Conservation (phyloP, 2,797 vertebrate species). For the Paguma larvata region DNA sequence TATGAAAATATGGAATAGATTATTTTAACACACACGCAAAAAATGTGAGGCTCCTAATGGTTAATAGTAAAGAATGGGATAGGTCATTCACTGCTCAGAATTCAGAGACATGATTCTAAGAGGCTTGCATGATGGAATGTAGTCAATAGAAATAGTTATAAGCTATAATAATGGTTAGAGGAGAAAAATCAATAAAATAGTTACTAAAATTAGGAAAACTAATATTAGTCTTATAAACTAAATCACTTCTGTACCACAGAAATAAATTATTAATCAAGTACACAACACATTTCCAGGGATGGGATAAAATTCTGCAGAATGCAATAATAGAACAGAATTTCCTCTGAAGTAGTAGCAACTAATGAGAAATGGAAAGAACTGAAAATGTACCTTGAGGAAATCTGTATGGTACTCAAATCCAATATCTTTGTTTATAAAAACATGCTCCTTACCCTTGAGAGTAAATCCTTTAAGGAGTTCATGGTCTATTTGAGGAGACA, state of each 20-base stretch:
- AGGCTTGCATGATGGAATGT: not conserved
- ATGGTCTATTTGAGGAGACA: not conserved
- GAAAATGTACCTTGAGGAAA: not conserved
- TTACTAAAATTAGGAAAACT: conserved; percentile 17
- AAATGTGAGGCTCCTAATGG: not conserved
- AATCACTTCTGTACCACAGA: not conserved
- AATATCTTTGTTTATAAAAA: conserved; percentile 51
- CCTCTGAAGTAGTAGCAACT: not conserved
- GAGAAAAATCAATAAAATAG: not conserved
- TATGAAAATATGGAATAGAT: conserved; percentile 15
- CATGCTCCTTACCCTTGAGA: not conserved
- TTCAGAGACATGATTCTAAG: not conserved
- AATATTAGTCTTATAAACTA: conserved; percentile 50
- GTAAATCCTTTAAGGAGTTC: not conserved
- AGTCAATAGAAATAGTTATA: not conserved
- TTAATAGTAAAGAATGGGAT: not conserved
- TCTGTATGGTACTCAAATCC: not conserved
- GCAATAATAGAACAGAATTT: not conserved
- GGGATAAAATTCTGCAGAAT: conserved; percentile 11
- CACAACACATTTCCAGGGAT: not conserved
- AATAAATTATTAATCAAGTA: conserved; percentile 10
- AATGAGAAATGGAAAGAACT: not conserved
- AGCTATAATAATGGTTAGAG: not conserved
- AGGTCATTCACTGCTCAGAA: not conserved
- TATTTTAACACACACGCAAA: not conserved